phyloP scores from a whole-genome alignment of 2,113 vertebrate genomes.

The Shinisaurus crocodilurus region DNA sequence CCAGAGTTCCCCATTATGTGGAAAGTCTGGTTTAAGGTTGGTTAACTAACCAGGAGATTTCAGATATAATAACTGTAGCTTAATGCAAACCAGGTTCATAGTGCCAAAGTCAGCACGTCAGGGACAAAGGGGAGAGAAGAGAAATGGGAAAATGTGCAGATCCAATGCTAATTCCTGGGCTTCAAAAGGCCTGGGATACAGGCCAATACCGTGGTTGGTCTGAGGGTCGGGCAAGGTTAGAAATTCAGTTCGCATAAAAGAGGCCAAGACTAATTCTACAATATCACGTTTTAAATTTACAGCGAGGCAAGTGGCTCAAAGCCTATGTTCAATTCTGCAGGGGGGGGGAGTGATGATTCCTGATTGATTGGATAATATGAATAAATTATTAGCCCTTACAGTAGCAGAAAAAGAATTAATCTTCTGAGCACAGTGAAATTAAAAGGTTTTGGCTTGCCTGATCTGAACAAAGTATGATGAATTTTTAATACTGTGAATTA shows the following conservation, averaged over 20 bases:
- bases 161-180: background rate
- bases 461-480: constrained; percentile 76
- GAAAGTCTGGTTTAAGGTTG: background rate
- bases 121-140: background rate
- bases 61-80: background rate
- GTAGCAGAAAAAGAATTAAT: constrained; percentile 68
- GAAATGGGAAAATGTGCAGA: background rate
- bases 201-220: background rate
- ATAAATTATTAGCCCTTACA: constrained; percentile 66
- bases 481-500: constrained; percentile 83
- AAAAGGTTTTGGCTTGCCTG: constrained; percentile 73
- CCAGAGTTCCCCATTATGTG: background rate
- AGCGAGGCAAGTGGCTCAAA: constrained; percentile 20
- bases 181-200: background rate
- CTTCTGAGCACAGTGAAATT: constrained; percentile 73
- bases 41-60: background rate
- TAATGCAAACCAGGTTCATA: background rate
- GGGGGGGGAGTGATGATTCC: constrained; percentile 24
- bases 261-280: background rate
- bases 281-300: constrained; percentile 50
- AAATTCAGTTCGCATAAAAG: background rate
- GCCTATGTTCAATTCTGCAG: constrained; percentile 16
- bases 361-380: constrained; percentile 65
- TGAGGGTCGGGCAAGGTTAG: background rate
- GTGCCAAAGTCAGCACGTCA: background rate